Evolutionary conservation across 2,797 vertebrate species (phyloP).

Genomic region (Hippocampus kuda): DNA sequence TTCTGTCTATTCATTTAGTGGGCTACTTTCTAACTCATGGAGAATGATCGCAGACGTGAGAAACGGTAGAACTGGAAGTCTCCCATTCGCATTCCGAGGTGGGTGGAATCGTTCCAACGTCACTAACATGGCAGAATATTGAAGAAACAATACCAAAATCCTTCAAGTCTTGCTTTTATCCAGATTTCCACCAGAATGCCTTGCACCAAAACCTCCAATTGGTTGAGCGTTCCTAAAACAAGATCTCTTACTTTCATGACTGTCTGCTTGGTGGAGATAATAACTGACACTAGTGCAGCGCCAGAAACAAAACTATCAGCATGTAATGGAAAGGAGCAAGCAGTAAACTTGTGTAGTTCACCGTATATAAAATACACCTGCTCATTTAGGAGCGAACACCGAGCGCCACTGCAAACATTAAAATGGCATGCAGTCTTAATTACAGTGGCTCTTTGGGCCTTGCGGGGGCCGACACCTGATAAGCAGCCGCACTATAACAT

Average conservation of each 20-base stretch:
- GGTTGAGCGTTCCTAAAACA: background rate
- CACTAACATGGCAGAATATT: background rate
- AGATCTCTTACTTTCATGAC: background rate
- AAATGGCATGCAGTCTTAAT: background rate
- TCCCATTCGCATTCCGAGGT: background rate
- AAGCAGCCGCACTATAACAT: constrained; percentile 43
- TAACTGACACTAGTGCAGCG: background rate
- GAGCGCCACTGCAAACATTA: background rate
- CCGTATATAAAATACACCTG: background rate
- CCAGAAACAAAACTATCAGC: background rate
- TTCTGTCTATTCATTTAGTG: background rate
- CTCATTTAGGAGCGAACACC: background rate
- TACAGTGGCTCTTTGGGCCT: constrained; percentile 13
- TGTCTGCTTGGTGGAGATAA: too few species aligned
- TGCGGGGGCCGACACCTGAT: constrained; percentile 39
- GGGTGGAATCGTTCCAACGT: background rate
- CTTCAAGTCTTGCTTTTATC: background rate
- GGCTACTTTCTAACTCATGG: background rate
- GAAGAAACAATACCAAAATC: background rate
- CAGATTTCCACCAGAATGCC: background rate
- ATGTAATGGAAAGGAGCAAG: background rate
- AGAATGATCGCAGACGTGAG: background rate
- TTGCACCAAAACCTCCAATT: background rate
- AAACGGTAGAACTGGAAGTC: background rate
- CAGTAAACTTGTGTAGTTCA: background rate